Base-by-base conservation (phyloP, 92 coral and sea anemone genomes). In the Epizoanthus rinbou region DNA sequence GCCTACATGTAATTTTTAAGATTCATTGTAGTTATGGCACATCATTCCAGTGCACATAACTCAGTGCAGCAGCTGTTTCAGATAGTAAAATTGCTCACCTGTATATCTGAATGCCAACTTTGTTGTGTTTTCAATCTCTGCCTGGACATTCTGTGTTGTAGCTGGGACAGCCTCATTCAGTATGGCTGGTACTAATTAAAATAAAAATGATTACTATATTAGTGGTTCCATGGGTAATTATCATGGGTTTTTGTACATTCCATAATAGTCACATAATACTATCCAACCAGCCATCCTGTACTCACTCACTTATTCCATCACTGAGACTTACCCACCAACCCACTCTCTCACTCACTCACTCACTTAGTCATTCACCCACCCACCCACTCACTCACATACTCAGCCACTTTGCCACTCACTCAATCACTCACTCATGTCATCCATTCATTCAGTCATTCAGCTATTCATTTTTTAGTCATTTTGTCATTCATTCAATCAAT, bases 161-260 rank as follows among this genome's bases (percentile, higher is more conserved):
- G 98, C 98, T 57, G 99, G 99, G 53, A 97, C 93, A 22, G 99
- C 99, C 84, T 97, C 99, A 85, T 88, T 88, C 15, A 97, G 86
- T 59, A 97, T 97, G 22, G 98, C 98, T 23, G 99, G 95, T 76
- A 97, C 99, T 97, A 19, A 52, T 70, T 70, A 81, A 33, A 56
- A 64, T 72, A 57, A 0, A 76, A 52, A 37, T 10, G 16, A 71
- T 28, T 8, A 52, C 8, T 57, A 16, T 23, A 33, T 58, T 18
- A 59, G 24, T 59, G 65, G 3, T 59, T 8, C 5, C 5, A 7
- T 6, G 31, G 31, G 16, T 2, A 22, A 59, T 56, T 3, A 54
- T 28, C 18, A 35, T 39, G 3, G 15, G 41, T 28, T 3, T 73
- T 41, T 54, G 31, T 39, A 19, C 54, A 6, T 43, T 31, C 9